Evolutionary conservation across 2,113 vertebrate species (phyloP).

Genomic region (Zosterops hypoxanthus): DNA sequence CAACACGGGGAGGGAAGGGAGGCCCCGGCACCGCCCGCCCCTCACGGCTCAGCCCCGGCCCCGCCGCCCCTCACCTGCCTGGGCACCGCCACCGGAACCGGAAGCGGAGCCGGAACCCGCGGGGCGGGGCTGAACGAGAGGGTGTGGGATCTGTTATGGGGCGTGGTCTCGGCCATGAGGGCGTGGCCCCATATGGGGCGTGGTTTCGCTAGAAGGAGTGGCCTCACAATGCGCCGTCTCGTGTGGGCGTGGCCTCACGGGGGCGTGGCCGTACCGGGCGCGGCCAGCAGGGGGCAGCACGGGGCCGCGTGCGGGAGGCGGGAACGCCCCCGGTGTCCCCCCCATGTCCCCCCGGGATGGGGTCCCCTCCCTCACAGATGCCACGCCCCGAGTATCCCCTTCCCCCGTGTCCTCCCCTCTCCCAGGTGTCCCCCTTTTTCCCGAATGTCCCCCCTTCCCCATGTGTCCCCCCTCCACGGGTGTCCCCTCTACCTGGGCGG

Average conservation of each 20-base stretch:
- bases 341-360: too few species aligned
- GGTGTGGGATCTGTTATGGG: fast-evolving
- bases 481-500: neutral
- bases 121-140: neutral
- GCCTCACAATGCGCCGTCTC: fast-evolving
- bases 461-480: too few species aligned
- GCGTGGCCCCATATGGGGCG: neutral
- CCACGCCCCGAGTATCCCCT: too few species aligned
- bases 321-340: neutral
- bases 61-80: neutral
- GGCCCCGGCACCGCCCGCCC: neutral
- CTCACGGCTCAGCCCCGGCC: neutral
- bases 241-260: neutral
- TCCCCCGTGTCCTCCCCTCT: neutral
- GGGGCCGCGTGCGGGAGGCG: neutral
- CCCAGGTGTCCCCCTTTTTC: neutral
- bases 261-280: neutral
- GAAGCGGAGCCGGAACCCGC: neutral
- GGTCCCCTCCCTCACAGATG: neutral
- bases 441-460: too few species aligned
- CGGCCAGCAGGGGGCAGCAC: neutral
- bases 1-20: too few species aligned
- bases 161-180: neutral
- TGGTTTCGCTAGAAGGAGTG: fast-evolving
- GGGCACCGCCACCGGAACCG: neutral